phyloP scores from a whole-genome alignment of 2,888 invertebrate species.

The Gryllus longicercus region DNA sequence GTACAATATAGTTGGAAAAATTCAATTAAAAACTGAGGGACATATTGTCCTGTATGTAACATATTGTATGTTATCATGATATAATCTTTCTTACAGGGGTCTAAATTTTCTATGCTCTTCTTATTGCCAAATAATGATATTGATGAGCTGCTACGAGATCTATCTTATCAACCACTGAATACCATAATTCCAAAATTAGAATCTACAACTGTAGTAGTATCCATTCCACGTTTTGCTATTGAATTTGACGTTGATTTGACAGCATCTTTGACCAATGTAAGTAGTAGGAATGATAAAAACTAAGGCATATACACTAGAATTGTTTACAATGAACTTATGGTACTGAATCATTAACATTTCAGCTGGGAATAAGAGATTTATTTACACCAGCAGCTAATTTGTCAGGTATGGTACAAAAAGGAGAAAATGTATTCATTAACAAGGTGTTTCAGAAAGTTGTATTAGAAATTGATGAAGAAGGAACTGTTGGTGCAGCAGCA shows the following conservation, averaged over 20 bases:
- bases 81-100: slow-evolving; percentile 50
- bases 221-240: slow-evolving; percentile 60
- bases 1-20: slow-evolving; percentile 49
- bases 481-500: slow-evolving; percentile 63
- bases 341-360: slow-evolving; percentile 40
- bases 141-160: slow-evolving; percentile 53
- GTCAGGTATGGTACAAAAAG: slow-evolving; percentile 51
- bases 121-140: slow-evolving; percentile 57
- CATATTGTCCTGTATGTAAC: neutral
- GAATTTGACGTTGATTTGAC: slow-evolving; percentile 56
- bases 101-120: slow-evolving; percentile 60
- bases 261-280: slow-evolving; percentile 39
- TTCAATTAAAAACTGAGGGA: slow-evolving; percentile 30
- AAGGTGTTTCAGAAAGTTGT: slow-evolving; percentile 61
- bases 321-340: neutral
- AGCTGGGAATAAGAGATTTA: slow-evolving; percentile 59
- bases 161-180: slow-evolving; percentile 55
- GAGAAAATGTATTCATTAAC: slow-evolving; percentile 46
- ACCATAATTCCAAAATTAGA: slow-evolving; percentile 51
- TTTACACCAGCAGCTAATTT: slow-evolving; percentile 58
- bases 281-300: neutral
- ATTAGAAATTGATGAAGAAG: slow-evolving; percentile 62
- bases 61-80: neutral
- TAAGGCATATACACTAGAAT: neutral
- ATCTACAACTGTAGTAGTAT: slow-evolving; percentile 53